Base-by-base conservation (phyloP, 2,888 invertebrate genomes). In the Xanthia icteritia region DNA sequence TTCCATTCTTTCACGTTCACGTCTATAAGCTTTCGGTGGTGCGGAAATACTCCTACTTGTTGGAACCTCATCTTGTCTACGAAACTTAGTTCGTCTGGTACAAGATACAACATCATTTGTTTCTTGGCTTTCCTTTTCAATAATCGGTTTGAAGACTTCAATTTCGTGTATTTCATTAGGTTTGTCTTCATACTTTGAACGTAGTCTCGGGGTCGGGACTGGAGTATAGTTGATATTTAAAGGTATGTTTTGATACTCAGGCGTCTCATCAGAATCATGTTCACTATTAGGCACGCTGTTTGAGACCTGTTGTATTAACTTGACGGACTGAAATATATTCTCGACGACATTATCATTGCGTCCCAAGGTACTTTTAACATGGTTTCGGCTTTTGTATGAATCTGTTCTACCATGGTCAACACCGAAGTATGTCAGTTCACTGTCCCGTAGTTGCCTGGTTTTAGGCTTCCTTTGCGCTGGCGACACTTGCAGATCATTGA, bases 351-450 rank as follows among this genome's bases (percentile, higher is more conserved):
- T 90, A 74, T 92, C 91, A 68, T 89, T 91, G 68, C 51, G 86
- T 77, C 80, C 89, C 77, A 63, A 68, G 80, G 75, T 76, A 75
- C 63, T 89, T 85, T 88, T 86, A 20, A 63, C 61, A 42, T 83
- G 85, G 58, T 67, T 80, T 70, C 48, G 72, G 13, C 86, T 80
- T 71, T 84, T 87, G n/a, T 80, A 84, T 45, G 58, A 75, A n/a
- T 76, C 73, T 79, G 84, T 88, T 69, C 70, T 86, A 27, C 84
- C 77, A 61, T 91, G 90, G 68, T 91, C 89, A 31, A 95, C 89
- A 48, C 97, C 97, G 87, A 97, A 97, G 89, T 97, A 97, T 79
- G 97, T 97, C 67, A 97, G 93, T 88, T 97, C 97, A 83, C 97
- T 97, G 65, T 97, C 97, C 79, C 97, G 95, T 63, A 97, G 92